These are phyloP conservation scores for Grantiella picta DNA, from an alignment of 2,113 vertebrate genomes.

Conservation along the genomic window DNA sequence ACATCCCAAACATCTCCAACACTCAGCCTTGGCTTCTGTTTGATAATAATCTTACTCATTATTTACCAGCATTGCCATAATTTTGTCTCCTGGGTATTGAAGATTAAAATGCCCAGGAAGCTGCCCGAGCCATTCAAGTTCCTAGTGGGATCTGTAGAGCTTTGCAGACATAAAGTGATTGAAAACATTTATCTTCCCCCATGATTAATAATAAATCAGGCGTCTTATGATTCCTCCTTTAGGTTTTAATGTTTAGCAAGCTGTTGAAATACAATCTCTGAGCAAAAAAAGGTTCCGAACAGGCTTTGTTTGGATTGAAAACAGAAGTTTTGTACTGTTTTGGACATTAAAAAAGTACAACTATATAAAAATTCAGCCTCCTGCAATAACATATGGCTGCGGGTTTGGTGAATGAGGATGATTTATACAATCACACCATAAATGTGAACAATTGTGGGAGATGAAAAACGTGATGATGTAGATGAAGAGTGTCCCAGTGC, in stretches of 20 bases:
- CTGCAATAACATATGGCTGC: not conserved
- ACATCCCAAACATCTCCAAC: not conserved
- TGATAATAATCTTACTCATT: not conserved
- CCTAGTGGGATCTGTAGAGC: not conserved
- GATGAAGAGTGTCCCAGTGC: not conserved
- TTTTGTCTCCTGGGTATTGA: not conserved
- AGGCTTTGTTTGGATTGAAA: not conserved
- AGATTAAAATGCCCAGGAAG: not conserved
- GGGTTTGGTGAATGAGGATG: not conserved
- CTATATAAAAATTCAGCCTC: not conserved
- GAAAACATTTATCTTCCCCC: not conserved
- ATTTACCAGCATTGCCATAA: not conserved
- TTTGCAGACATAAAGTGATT: not conserved
- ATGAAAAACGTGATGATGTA: rapidly evolving
- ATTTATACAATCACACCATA: not conserved
- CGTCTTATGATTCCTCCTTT: not conserved
- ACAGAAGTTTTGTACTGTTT: not conserved
- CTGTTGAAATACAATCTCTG: not conserved
- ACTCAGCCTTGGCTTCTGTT: not conserved
- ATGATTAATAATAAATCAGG: conserved; percentile 3
- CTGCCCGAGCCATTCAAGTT: not conserved
- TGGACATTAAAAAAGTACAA: not conserved
- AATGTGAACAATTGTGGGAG: not conserved
- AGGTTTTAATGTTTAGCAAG: conserved; percentile 13
- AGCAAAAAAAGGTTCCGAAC: not conserved